Percentiles rank a stretch among this genome's conserved stretches.
phyloP scores from a whole-genome alignment of 64 coral and sea anemone genomes.

The Actinia tenebrosa region DNA sequence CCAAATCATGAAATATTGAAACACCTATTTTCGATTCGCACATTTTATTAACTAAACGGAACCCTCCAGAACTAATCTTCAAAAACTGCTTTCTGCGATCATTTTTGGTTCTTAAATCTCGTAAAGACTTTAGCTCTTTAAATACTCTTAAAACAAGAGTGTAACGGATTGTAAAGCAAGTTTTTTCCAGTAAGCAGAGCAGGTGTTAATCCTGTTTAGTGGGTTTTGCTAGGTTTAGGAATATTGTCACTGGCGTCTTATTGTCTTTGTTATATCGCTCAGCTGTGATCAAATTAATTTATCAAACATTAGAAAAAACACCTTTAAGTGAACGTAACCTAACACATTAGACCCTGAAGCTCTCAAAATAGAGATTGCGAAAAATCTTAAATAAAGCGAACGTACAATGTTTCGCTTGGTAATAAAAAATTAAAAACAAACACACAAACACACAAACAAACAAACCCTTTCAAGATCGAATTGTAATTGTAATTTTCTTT shows the following conservation, averaged over 20 bases:
- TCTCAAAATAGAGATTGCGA: neutral
- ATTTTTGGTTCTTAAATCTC: no score
- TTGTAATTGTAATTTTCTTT: no score
- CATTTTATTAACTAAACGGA: neutral
- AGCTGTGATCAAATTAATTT: conserved; percentile 24
- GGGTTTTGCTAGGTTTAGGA: no score
- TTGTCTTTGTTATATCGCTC: conserved; percentile 1
- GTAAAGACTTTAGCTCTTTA: neutral
- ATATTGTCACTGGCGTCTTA: neutral
- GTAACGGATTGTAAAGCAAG: neutral
- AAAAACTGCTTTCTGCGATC: neutral
- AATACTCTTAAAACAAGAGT: neutral
- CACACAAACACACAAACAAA: neutral
- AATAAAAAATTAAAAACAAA: neutral
- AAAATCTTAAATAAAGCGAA: neutral
- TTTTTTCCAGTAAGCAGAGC: neutral
- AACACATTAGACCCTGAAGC: neutral
- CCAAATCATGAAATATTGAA: neutral
- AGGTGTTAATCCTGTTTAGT: neutral
- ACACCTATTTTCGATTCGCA: neutral
- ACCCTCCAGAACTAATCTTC: neutral
- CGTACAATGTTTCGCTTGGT: neutral
- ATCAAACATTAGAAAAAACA: neutral
- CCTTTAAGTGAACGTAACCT: neutral
- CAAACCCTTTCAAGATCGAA: no score